These are phyloP conservation scores for Drosophila lacertosa DNA, from an alignment of 1,140 invertebrate species.

Conservation along the genomic window DNA sequence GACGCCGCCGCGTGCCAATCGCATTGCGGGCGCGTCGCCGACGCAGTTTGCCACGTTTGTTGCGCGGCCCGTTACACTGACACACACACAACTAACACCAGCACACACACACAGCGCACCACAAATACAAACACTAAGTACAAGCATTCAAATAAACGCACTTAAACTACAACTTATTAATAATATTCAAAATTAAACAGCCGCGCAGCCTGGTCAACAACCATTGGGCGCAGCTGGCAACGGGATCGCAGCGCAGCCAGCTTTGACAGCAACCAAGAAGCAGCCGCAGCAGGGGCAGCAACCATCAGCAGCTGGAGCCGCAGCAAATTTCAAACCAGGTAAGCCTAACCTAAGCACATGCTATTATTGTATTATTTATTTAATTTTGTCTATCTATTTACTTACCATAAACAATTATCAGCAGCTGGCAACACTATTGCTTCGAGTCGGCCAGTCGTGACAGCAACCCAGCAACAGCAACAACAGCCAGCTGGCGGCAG, in stretches of 20 bases:
- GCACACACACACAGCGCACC: slow-evolving; percentile 30
- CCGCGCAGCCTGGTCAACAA: slow-evolving; percentile 2
- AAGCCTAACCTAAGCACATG: slow-evolving; percentile 13
- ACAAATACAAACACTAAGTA: slow-evolving; percentile 16
- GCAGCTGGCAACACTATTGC: neutral
- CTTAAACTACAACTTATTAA: neutral
- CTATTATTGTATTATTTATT: too few relatives aligned
- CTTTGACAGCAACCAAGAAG: slow-evolving; percentile 1
- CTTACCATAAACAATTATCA: too few relatives aligned
- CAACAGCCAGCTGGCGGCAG: neutral
- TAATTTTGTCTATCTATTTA: too few relatives aligned
- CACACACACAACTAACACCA: slow-evolving; percentile 30
- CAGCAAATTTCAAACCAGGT: neutral
- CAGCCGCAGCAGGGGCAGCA: neutral
- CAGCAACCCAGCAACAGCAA: neutral
- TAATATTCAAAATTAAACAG: slow-evolving; percentile 1
- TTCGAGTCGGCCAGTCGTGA: neutral
- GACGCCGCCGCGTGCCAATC: neutral
- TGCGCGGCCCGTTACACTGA: neutral
- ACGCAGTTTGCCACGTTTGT: neutral
- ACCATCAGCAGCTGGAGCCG: neutral
- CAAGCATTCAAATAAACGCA: slow-evolving; percentile 1
- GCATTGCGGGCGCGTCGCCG: neutral
- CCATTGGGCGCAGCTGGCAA: slow-evolving; percentile 13
- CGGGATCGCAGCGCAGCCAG: neutral